phyloP scores from a whole-genome alignment of 1,140 invertebrate species.

The Eurosta solidaginis region DNA sequence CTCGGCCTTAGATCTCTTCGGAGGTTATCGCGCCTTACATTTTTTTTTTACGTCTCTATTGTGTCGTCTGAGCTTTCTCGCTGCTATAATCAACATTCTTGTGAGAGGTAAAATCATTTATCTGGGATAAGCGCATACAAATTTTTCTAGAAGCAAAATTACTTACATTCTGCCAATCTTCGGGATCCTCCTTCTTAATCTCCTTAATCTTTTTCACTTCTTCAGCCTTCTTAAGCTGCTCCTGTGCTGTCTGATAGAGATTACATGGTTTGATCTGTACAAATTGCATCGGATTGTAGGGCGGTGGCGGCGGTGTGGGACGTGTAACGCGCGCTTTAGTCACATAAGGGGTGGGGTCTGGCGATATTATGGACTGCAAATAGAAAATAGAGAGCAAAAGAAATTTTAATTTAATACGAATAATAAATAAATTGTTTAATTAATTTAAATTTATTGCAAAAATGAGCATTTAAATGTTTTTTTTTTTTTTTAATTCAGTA shows the following conservation, averaged over 20 bases:
- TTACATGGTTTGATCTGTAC: constrained; percentile 85
- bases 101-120: no score
- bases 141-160: not conserved
- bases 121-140: no score
- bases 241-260: constrained; percentile 80
- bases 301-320: constrained; percentile 74
- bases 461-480: no score
- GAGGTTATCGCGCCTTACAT: no score
- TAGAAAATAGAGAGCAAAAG: not conserved
- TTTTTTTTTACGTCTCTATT: no score
- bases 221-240: constrained; percentile 83
- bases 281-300: constrained; percentile 86
- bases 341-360: constrained; percentile 57
- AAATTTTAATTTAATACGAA: not conserved
- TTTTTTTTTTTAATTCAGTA: no score
- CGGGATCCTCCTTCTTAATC: constrained; percentile 76
- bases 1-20: no score
- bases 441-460: not conserved
- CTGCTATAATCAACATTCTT: no score
- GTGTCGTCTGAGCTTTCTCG: no score
- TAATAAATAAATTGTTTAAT: not conserved
- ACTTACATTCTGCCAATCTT: constrained; percentile 92
- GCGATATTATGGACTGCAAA: constrained; percentile 51
- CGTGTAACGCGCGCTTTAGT: constrained; percentile 61
- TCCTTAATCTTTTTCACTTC: constrained; percentile 81